Percentiles rank a stretch among this genome's conserved stretches.
Evolutionary conservation across 2,797 vertebrate genomes (phyloP).

Genomic region (Trematomus bernacchii): DNA sequence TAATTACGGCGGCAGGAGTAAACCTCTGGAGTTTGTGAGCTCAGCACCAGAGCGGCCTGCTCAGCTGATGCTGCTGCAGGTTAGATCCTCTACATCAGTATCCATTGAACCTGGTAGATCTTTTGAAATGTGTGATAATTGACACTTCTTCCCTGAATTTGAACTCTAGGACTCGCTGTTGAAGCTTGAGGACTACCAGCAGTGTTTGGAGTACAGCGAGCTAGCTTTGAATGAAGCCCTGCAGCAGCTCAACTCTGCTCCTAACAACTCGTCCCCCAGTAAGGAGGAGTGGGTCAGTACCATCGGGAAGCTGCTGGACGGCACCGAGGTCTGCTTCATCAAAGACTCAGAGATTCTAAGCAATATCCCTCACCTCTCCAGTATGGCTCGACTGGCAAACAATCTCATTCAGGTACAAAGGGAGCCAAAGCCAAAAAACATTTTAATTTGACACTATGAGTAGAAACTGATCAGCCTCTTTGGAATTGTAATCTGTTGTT

Average conservation of each 20-base stretch:
- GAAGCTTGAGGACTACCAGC: constrained; percentile 89
- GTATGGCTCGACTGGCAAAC: constrained; percentile 90
- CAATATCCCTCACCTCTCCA: constrained; percentile 81
- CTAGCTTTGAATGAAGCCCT: constrained; percentile 94
- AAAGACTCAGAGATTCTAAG: constrained; percentile 85
- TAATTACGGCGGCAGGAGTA: constrained; percentile 87
- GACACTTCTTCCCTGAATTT: constrained; percentile 12
- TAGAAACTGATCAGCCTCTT: neutral
- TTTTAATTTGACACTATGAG: neutral
- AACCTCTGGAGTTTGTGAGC: constrained; percentile 93
- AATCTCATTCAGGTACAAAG: constrained; percentile 94
- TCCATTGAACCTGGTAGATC: neutral
- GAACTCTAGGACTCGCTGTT: constrained; percentile 90
- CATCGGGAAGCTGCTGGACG: constrained; percentile 90
- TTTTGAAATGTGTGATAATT: constrained; percentile 9
- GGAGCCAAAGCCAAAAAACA: neutral
- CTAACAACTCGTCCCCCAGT: constrained; percentile 83
- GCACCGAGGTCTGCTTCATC: constrained; percentile 90
- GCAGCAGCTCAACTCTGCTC: constrained; percentile 91
- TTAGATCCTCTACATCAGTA: constrained; percentile 53
- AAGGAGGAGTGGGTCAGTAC: constrained; percentile 97
- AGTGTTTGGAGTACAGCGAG: constrained; percentile 94
- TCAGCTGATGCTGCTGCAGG: constrained; percentile 95
- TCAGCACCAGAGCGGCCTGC: constrained; percentile 95
- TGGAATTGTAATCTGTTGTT: neutral